Percentiles rank a stretch among this genome's conserved stretches.
Conservation (phyloP, 1,140 invertebrate genomes). For the Nylanderia fulva region DNA sequence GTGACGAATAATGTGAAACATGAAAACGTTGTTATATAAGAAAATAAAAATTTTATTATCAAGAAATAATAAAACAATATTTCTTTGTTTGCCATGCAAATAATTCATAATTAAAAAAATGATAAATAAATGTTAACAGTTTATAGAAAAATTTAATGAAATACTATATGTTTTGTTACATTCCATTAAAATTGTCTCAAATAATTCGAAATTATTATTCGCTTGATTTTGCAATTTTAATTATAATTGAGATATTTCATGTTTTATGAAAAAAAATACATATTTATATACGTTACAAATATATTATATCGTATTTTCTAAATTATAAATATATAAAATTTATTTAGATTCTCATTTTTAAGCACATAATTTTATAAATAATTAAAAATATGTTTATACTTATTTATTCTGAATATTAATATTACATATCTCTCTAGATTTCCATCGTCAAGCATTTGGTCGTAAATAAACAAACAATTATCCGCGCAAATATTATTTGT, state of each 20-base stretch:
- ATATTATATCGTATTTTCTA: neutral
- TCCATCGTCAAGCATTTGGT: neutral
- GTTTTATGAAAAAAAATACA: no score
- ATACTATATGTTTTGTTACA: neutral
- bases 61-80: neutral
- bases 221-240: neutral
- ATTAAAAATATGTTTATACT: neutral
- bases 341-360: neutral
- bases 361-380: neutral
- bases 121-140: neutral
- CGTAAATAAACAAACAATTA: constrained; percentile 14
- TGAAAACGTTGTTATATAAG: neutral
- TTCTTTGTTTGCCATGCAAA: neutral
- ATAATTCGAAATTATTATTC: neutral
- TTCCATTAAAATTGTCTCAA: neutral
- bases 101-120: neutral
- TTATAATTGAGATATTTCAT: no score
- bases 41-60: neutral
- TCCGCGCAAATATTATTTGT: neutral
- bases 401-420: neutral
- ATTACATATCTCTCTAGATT: neutral
- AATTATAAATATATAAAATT: neutral
- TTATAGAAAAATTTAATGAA: neutral
- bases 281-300: no score
- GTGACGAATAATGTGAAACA: neutral